A percentile compares a stretch with the other conserved stretches of the same genome.
Conservation (phyloP, 2,113 vertebrate genomes). For the Ceyx margarethae region DNA sequence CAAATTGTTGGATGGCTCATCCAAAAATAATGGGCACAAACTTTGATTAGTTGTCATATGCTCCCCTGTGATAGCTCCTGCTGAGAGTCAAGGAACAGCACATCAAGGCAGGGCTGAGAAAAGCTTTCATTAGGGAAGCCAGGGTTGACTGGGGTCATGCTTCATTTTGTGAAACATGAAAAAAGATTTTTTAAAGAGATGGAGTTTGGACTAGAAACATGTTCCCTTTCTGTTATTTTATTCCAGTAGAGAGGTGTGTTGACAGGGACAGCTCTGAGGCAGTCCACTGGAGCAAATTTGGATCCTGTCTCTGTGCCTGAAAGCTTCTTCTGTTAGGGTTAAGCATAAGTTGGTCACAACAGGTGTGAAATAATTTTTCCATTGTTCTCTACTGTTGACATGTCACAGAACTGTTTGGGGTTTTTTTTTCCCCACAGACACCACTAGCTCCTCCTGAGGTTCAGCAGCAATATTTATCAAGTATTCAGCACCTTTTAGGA, state of each 20-base stretch:
- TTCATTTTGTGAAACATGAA: neutral
- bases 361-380: neutral
- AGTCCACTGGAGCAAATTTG: fast-evolving
- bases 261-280: neutral
- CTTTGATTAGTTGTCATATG: neutral
- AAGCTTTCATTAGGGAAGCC: neutral
- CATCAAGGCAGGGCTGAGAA: neutral
- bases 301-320: neutral
- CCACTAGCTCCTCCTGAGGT: slow-evolving; percentile 90
- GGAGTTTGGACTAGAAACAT: neutral
- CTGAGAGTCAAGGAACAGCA: neutral
- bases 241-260: neutral
- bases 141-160: neutral
- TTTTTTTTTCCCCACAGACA: slow-evolving; percentile 69
- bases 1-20: neutral
- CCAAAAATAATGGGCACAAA: neutral
- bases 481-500: slow-evolving; percentile 95
- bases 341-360: neutral
- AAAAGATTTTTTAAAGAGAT: neutral
- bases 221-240: neutral
- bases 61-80: neutral
- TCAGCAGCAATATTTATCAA: slow-evolving; percentile 97
- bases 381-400: neutral
- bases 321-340: neutral
- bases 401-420: neutral